These are phyloP conservation scores for Brachypodius melanocephalos DNA, from an alignment of 2,113 vertebrate genomes.

Conservation along the genomic window DNA sequence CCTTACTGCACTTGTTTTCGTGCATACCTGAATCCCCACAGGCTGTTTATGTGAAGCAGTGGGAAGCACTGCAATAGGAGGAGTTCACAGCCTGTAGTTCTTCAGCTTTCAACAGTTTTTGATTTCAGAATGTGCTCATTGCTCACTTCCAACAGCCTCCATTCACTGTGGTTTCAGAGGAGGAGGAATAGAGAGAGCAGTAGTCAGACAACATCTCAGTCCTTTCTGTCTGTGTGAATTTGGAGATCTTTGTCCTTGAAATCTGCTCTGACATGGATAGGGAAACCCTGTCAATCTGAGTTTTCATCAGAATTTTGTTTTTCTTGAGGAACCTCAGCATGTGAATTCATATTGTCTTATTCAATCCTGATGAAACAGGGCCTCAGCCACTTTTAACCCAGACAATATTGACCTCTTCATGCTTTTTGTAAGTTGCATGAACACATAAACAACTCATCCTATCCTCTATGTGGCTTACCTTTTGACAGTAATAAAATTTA, in stretches of 20 bases:
- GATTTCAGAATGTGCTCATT: neutral
- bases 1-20: neutral
- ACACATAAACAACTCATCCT: neutral
- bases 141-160: neutral
- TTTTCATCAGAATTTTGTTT: neutral
- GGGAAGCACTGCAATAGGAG: neutral
- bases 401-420: neutral
- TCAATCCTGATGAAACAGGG: neutral
- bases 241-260: neutral
- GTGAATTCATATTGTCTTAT: neutral
- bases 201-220: neutral
- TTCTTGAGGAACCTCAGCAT: neutral
- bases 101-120: neutral
- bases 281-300: neutral
- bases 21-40: neutral
- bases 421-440: neutral
- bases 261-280: neutral
- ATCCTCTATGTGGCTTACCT: neutral
- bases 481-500: neutral
- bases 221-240: neutral
- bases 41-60: neutral
- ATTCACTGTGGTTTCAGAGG: neutral
- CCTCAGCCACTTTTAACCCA: neutral
- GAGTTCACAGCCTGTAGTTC: neutral
- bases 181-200: neutral